Percentiles rank a stretch among this genome's conserved stretches.
Conservation (phyloP, 2,888 invertebrate species). For the Campopleginae sp. region DNA sequence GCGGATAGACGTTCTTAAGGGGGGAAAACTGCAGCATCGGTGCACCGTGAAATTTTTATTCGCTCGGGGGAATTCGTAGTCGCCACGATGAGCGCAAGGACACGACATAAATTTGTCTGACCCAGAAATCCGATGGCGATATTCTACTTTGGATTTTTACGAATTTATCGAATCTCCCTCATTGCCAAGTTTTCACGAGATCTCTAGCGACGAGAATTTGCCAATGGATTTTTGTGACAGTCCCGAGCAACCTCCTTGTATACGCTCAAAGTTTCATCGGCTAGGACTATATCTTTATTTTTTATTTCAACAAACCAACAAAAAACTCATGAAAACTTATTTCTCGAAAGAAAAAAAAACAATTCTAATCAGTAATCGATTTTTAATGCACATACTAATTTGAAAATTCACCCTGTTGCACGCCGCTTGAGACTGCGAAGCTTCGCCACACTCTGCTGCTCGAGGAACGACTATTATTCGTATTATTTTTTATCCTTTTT, state of each 20-base stretch:
- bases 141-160: constrained; percentile 26
- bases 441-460: constrained; percentile 58
- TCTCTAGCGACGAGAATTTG: neutral
- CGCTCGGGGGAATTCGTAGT: constrained; percentile 8
- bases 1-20: constrained; percentile 23
- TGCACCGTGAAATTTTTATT: constrained; percentile 33
- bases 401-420: constrained; percentile 59
- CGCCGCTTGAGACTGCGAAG: constrained; percentile 60
- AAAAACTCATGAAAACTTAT: constrained; percentile 17
- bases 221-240: constrained; percentile 35
- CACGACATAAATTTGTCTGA: constrained; percentile 32
- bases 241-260: constrained; percentile 71
- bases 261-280: constrained; percentile 77
- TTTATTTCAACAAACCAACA: constrained; percentile 8
- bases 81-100: neutral
- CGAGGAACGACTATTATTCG: constrained; percentile 38
- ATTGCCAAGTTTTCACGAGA: constrained; percentile 39
- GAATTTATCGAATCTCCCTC: constrained; percentile 25
- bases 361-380: constrained; percentile 37
- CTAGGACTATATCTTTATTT: constrained; percentile 58
- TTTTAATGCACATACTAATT: constrained; percentile 47
- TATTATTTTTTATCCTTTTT: constrained; percentile 10
- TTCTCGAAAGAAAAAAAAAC: neutral
- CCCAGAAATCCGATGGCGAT: constrained; percentile 48
- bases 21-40: constrained; percentile 27